Evolutionary conservation across 2,888 invertebrate species (phyloP).

Genomic region (Lymantria dispar): DNA sequence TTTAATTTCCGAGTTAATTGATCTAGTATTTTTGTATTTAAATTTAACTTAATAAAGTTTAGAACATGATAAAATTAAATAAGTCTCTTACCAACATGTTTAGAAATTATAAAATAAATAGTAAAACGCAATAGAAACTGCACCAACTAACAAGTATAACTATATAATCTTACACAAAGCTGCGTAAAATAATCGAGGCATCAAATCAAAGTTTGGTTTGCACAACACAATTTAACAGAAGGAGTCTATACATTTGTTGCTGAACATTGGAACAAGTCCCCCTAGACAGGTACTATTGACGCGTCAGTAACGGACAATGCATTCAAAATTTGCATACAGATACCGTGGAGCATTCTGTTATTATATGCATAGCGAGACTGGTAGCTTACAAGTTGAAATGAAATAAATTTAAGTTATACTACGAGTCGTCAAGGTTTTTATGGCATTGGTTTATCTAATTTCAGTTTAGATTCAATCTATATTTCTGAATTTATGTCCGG

Average conservation of each 20-base stretch:
- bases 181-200: constrained; percentile 21
- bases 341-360: constrained; percentile 24
- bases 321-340: constrained; percentile 62
- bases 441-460: too few species aligned
- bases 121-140: too few species aligned
- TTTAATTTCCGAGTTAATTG: too few species aligned
- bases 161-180: constrained; percentile 8
- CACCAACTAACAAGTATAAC: background rate
- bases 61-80: too few species aligned
- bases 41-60: too few species aligned
- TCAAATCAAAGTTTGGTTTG: constrained; percentile 29
- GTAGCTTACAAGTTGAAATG: constrained; percentile 3
- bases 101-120: too few species aligned
- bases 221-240: constrained; percentile 55
- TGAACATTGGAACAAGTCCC: constrained; percentile 43
- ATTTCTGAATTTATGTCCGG: too few species aligned
- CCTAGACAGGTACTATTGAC: constrained; percentile 37
- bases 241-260: constrained; percentile 53
- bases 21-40: too few species aligned
- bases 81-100: too few species aligned
- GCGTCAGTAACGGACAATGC: constrained; percentile 53
- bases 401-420: background rate
- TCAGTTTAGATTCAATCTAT: too few species aligned
- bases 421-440: too few species aligned
- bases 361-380: constrained; percentile 12